Evolutionary conservation across 2,888 invertebrate species (phyloP).

Genomic region (Nemotelus nigrinus): DNA sequence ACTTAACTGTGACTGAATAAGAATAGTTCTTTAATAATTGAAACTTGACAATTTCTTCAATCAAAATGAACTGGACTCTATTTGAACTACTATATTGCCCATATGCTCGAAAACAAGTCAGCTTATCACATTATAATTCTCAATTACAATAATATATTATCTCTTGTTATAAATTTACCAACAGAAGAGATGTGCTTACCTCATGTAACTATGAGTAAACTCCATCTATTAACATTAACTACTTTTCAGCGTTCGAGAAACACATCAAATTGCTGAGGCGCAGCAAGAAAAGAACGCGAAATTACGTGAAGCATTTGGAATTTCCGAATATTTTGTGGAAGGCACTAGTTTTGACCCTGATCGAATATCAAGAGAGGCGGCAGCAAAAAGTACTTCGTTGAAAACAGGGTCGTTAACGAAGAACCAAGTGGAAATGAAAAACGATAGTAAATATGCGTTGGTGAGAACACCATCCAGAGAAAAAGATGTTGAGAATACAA

Average conservation of each 20-base stretch:
- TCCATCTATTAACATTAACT: neutral
- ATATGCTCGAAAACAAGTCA: too few species aligned
- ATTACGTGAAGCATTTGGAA: conserved; percentile 93
- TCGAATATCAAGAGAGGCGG: conserved; percentile 68
- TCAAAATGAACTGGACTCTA: too few species aligned
- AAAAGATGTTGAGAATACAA: conserved; percentile 57
- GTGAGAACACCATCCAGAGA: conserved; percentile 81
- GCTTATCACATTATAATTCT: too few species aligned
- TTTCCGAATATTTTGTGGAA: conserved; percentile 92
- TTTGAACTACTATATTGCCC: too few species aligned
- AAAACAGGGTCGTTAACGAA: conserved; percentile 65
- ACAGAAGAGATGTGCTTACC: too few species aligned
- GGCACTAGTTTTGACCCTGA: conserved; percentile 91
- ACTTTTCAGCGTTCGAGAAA: conserved; percentile 84
- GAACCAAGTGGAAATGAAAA: conserved; percentile 63
- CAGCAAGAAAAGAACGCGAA: conserved; percentile 95
- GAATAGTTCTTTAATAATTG: too few species aligned
- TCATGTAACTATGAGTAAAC: too few species aligned
- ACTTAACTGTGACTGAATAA: too few species aligned
- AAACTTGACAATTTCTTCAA: too few species aligned
- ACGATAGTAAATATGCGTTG: conserved; percentile 73
- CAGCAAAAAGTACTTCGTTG: conserved; percentile 65
- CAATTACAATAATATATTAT: too few species aligned
- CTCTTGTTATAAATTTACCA: too few species aligned
- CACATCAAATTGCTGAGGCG: conserved; percentile 95